A percentile compares a stretch with the other conserved stretches of the same genome.
Evolutionary conservation across 2,113 vertebrate species (phyloP).

Genomic region (Equus quagga): DNA sequence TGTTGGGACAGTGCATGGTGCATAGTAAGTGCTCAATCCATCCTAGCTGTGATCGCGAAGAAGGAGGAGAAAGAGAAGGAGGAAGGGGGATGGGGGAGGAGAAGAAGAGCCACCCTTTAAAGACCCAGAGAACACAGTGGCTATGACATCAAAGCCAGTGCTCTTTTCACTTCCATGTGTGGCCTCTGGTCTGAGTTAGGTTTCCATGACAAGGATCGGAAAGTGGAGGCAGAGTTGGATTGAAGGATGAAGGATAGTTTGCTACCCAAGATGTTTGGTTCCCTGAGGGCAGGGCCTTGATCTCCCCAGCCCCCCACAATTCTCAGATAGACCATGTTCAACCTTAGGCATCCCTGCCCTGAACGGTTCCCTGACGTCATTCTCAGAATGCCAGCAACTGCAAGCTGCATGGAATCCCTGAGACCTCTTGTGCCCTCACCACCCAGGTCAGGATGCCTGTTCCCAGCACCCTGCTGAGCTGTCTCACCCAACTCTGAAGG

Average conservation of each 20-base stretch:
- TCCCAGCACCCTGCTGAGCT: background rate
- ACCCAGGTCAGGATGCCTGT: background rate
- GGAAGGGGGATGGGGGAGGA: too few species aligned
- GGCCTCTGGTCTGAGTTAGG: background rate
- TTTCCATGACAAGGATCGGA: background rate
- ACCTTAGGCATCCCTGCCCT: background rate
- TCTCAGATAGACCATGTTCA: background rate
- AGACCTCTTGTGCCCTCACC: background rate
- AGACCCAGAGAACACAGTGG: background rate
- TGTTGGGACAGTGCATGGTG: background rate
- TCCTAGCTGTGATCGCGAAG: background rate
- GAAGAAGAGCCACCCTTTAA: background rate
- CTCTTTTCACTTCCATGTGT: background rate
- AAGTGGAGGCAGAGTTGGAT: background rate
- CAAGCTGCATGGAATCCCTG: accelerated
- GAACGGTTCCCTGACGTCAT: background rate
- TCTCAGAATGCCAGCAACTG: background rate
- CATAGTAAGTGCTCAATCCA: background rate
- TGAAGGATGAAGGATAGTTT: background rate
- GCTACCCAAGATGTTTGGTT: background rate
- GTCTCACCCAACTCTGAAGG: background rate
- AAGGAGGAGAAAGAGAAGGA: too few species aligned
- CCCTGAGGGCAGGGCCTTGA: background rate
- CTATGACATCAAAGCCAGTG: background rate
- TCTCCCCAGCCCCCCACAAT: background rate